Evolutionary conservation across 2,113 vertebrate genomes (phyloP).

Genomic region (Geothlypis trichas): DNA sequence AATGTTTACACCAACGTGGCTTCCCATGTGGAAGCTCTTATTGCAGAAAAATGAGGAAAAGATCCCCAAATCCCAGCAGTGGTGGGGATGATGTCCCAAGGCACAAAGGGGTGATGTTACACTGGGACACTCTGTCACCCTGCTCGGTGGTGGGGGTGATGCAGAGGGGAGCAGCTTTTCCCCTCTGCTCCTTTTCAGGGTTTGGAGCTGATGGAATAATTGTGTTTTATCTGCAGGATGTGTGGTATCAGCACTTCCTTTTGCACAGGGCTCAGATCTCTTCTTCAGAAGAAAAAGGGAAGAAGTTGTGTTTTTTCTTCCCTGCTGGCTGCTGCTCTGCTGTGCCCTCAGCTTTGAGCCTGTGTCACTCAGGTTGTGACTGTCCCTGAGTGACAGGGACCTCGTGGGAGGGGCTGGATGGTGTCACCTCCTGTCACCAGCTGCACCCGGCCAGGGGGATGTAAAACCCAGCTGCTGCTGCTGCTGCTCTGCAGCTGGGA

Average conservation of each 20-base stretch:
- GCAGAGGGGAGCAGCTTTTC: background rate
- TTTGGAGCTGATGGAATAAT: background rate
- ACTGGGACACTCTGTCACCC: background rate
- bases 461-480: background rate
- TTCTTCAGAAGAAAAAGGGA: background rate
- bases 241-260: background rate
- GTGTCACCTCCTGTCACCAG: fast-evolving
- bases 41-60: background rate
- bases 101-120: background rate
- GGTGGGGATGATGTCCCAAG: background rate
- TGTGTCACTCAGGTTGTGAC: fast-evolving
- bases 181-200: no score
- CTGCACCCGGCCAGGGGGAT: fast-evolving
- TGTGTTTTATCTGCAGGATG: fast-evolving
- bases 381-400: background rate
- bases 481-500: fast-evolving
- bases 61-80: background rate
- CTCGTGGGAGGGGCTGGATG: background rate
- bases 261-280: fast-evolving
- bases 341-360: background rate
- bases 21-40: background rate
- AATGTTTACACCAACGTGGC: background rate
- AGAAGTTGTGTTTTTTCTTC: background rate
- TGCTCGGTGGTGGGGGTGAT: background rate
- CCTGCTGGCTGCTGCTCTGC: background rate